Conservation (phyloP, 2,888 invertebrate genomes). For the Drosophila nr. perissopoda region DNA sequence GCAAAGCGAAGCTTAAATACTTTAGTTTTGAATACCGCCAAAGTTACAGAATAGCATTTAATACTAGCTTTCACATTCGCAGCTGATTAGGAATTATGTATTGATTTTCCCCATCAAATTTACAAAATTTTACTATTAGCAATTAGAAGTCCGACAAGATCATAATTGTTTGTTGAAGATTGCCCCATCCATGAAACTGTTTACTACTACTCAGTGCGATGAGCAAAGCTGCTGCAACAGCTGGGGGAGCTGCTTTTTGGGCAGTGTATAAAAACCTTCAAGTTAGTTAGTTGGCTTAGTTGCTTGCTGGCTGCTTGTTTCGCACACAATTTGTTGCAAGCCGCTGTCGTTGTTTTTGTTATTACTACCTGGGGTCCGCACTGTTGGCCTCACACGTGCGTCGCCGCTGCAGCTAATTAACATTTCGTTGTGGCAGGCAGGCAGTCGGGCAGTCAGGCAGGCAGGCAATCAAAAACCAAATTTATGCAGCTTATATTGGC, state of each 20-base stretch:
- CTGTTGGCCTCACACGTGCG: slow-evolving; percentile 41
- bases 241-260: not conserved
- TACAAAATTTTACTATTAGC: not conserved
- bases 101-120: too few relatives aligned
- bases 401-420: slow-evolving; percentile 53
- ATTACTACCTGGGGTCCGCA: slow-evolving; percentile 23
- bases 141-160: not conserved
- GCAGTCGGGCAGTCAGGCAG: slow-evolving; percentile 22
- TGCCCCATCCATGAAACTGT: not conserved
- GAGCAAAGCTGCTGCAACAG: not conserved
- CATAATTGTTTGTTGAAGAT: not conserved
- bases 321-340: slow-evolving; percentile 54
- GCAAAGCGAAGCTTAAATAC: slow-evolving; percentile 27
- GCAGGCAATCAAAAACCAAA: slow-evolving; percentile 60
- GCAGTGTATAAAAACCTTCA: slow-evolving; percentile 34
- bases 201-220: too few relatives aligned
- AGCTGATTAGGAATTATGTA: not conserved
- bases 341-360: not conserved
- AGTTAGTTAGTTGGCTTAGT: slow-evolving; percentile 37
- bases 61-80: not conserved
- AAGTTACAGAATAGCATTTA: not conserved
- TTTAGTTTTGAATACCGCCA: not conserved
- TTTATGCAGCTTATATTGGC: slow-evolving; percentile 59
- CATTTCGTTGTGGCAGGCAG: slow-evolving; percentile 44
- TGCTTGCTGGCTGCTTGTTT: slow-evolving; percentile 30